Evolutionary conservation across 2,797 vertebrate genomes (phyloP).

Genomic region (Emydoidea blandingii): DNA sequence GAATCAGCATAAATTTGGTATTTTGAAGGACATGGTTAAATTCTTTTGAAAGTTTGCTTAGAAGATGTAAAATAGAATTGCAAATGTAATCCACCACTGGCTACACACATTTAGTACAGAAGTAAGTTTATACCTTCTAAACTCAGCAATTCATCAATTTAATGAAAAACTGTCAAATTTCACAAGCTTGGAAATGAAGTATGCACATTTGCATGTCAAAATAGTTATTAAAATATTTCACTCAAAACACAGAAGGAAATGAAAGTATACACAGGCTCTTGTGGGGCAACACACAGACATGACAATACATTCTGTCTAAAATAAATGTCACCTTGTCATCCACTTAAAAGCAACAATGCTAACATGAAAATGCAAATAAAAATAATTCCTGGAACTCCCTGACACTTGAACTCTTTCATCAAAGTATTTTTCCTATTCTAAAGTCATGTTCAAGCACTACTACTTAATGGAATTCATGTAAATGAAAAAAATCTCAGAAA

Average conservation of each 20-base stretch:
- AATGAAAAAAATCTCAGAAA: background rate
- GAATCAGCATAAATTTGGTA: background rate
- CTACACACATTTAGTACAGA: slow-evolving; percentile 24
- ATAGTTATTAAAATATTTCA: slow-evolving; percentile 49
- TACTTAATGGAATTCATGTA: background rate
- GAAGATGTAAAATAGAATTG: background rate
- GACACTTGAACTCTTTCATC: background rate
- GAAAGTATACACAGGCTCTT: slow-evolving; percentile 35
- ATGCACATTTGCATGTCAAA: slow-evolving; percentile 9
- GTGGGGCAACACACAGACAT: background rate
- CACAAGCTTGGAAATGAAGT: background rate
- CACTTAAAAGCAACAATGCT: background rate
- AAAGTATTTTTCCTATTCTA: background rate
- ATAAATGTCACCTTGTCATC: background rate
- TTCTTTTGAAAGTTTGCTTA: background rate
- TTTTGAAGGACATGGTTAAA: background rate
- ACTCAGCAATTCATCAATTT: slow-evolving; percentile 36
- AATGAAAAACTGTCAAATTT: slow-evolving; percentile 49
- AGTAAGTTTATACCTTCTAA: slow-evolving; percentile 42
- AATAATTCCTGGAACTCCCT: background rate
- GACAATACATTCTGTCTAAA: background rate
- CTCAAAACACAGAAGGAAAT: too few relatives aligned
- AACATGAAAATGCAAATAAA: background rate
- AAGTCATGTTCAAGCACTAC: background rate
- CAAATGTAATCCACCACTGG: background rate